Percentiles rank a stretch among this genome's conserved stretches.
These are phyloP conservation scores for Ranitomeya variabilis DNA, from an alignment of 2,113 vertebrate genomes.

Conservation along the genomic window DNA sequence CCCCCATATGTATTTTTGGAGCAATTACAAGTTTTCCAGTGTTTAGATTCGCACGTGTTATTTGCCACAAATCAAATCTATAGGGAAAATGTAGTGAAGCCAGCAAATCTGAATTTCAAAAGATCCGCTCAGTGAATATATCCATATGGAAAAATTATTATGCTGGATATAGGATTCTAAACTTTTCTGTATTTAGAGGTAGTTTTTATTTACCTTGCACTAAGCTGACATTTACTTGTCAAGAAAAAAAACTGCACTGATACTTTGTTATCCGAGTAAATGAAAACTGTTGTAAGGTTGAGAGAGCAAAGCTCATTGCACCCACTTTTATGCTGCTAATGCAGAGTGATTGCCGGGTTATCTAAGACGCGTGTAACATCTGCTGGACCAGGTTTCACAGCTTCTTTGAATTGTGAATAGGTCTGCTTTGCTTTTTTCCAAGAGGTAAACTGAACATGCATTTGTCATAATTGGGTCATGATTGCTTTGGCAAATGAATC, in stretches of 20 bases:
- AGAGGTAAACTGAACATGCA: constrained; percentile 2
- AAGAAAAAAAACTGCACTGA: neutral
- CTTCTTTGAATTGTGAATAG: constrained; percentile 32
- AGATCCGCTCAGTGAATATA: neutral
- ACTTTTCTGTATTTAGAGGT: neutral
- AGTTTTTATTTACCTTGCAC: constrained; percentile 5
- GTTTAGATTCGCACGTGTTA: too few species aligned
- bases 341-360: constrained; percentile 37
- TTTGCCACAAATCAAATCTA: too few species aligned
- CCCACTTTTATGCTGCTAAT: constrained; percentile 36
- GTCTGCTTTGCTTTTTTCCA: constrained; percentile 39
- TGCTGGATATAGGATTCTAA: neutral
- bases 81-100: too few species aligned
- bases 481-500: constrained; percentile 44
- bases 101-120: neutral
- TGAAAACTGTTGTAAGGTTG: constrained; percentile 38
- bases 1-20: too few species aligned
- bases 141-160: neutral
- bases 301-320: constrained; percentile 35
- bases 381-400: constrained; percentile 50
- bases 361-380: constrained; percentile 40
- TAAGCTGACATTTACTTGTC: constrained; percentile 36
- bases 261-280: constrained; percentile 29
- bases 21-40: too few species aligned
- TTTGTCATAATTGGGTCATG: constrained; percentile 44